Evolutionary conservation across 2,797 vertebrate genomes (phyloP), one percentile per base, ranked within the genome.

Genomic region (Poecile montanus): DNA sequence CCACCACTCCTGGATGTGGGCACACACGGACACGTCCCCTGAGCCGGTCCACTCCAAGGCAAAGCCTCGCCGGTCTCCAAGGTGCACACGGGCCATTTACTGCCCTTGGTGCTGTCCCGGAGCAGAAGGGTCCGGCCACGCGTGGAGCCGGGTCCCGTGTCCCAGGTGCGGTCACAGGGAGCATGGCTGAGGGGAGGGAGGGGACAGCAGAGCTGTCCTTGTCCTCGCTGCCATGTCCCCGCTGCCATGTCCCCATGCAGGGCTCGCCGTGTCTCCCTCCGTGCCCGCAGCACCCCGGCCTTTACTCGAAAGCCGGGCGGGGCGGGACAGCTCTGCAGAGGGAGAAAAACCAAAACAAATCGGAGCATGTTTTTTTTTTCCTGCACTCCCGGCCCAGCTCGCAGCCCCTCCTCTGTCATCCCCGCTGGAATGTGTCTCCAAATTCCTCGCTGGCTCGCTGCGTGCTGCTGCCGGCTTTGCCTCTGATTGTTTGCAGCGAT

Each of bases 401-500:
- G 74, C 45, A 10, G 78, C 82, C 85, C 82, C 86, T 79, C 86
- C 92, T 86, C 79, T 79, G 94, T 68, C 94, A 88, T 92, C 86
- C 84, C 51, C 22, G 11, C 88, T 91, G 93, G 92, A 94, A 93
- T 94, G 94, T 1, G 85, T 23, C 81, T 63, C 50, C 34, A 27
- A 80, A 94, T 90, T 92, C 87, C 87, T 88, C 12, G 2, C 63
- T 48, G 88, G 83, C 96, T 95, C 29, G 0, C 79, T 95, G 94
- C 95, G 38, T 96, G 95, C 95, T 93, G 94, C 96, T 97, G 96
- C 95, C 67, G 94, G 94, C 94, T 97, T 67, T 27, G 88, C 85
- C 86, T 86, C 88, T 75, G 95, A 96, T 96, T 88, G 94, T 92
- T 94, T 20, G 89, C 91, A 93, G 95, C 19, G 95, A 96, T 94